Percentiles rank a stretch among this genome's conserved stretches.
phyloP scores from a whole-genome alignment of 92 coral and sea anemone species.

The Porites lobata region DNA sequence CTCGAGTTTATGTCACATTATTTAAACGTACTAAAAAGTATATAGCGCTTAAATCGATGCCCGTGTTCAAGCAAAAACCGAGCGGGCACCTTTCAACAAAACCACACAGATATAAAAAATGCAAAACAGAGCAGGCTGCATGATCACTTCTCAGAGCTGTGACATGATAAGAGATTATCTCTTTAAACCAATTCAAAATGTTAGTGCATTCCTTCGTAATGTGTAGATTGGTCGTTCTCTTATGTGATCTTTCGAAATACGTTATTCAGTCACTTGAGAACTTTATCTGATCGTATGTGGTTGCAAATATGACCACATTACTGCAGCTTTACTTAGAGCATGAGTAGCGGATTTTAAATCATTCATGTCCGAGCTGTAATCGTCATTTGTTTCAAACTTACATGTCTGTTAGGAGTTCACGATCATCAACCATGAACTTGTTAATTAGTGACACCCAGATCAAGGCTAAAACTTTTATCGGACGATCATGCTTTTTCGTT shows the following conservation, averaged over 20 bases:
- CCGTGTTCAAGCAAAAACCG: too few relatives aligned
- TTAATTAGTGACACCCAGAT: too few relatives aligned
- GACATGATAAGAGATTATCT: not conserved
- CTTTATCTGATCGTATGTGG: not conserved
- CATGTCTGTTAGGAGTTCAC: not conserved
- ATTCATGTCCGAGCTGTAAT: not conserved
- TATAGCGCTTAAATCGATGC: too few relatives aligned
- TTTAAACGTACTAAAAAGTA: too few relatives aligned
- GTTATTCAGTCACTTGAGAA: constrained; percentile 5
- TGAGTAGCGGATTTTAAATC: not conserved
- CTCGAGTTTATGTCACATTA: too few relatives aligned
- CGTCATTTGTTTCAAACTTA: not conserved
- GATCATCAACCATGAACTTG: not conserved
- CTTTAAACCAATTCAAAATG: not conserved
- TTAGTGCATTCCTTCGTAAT: constrained; percentile 13
- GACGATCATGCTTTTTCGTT: too few relatives aligned
- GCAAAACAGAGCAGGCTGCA: too few relatives aligned
- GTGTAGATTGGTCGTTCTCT: not conserved
- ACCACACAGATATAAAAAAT: too few relatives aligned
- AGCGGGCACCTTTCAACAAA: too few relatives aligned
- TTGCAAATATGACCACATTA: not conserved
- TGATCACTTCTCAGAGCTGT: too few relatives aligned
- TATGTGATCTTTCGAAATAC: not conserved
- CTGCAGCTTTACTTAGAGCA: not conserved
- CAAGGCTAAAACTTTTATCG: not conserved